Conservation (phyloP, 2,113 vertebrate genomes). For the Syngnathus typhle region DNA sequence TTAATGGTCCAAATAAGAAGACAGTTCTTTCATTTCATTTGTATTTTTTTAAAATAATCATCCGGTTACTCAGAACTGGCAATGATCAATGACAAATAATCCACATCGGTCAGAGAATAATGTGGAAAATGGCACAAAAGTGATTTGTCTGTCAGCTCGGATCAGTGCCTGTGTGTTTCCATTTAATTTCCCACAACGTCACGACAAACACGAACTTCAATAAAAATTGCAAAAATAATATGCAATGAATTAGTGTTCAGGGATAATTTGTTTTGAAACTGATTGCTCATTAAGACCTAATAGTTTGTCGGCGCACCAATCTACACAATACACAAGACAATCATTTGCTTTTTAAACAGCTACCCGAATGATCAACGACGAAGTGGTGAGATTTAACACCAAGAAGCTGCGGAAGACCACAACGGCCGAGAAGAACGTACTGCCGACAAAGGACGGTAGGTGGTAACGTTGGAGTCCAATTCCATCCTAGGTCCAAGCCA, state of each 20-base stretch:
- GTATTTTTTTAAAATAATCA: too few species aligned
- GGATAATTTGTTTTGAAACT: not conserved
- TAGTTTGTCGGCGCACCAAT: not conserved
- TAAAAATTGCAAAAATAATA: not conserved
- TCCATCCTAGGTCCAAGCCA: too few species aligned
- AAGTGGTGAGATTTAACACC: constrained; percentile 74
- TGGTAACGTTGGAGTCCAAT: not conserved
- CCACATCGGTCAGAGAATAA: too few species aligned
- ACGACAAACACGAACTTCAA: not conserved
- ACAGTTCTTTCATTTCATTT: too few species aligned
- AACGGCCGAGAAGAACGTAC: not conserved
- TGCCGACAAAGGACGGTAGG: not conserved
- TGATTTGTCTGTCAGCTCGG: too few species aligned
- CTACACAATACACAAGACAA: not conserved
- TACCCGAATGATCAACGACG: constrained; percentile 50
- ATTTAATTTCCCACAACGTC: not conserved
- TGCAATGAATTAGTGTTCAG: not conserved
- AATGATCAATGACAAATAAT: too few species aligned
- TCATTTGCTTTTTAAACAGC: not conserved
- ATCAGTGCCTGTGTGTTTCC: not conserved
- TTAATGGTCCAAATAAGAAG: too few species aligned
- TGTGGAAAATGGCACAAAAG: too few species aligned
- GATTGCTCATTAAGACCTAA: not conserved
- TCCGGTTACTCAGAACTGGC: too few species aligned
- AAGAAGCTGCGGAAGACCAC: constrained; percentile 73